Percentiles rank a stretch among this genome's conserved stretches.
Conservation (phyloP, 1,140 invertebrate genomes). For the Drosophila murphyi region DNA sequence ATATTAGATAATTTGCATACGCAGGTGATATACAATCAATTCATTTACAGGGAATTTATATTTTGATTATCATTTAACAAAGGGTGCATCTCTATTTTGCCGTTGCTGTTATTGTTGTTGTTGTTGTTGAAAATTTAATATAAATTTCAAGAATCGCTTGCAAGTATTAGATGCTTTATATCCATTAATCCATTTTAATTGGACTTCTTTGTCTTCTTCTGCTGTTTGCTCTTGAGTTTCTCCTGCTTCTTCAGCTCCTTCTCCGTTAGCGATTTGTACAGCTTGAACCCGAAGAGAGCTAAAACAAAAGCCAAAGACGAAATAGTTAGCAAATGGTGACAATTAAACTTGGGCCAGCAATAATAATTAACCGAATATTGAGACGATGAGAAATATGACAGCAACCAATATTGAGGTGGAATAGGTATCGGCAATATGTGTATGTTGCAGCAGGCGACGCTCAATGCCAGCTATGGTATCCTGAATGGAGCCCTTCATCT, state of each 20-base stretch:
- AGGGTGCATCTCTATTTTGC: slow-evolving; percentile 18
- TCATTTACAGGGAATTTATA: slow-evolving; percentile 58
- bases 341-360: background rate
- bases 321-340: slow-evolving; percentile 20
- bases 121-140: slow-evolving; percentile 41
- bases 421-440: slow-evolving; percentile 67
- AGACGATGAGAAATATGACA: slow-evolving; percentile 69
- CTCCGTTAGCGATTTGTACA: slow-evolving; percentile 91
- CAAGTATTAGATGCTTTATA: slow-evolving; percentile 14
- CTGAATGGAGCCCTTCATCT: slow-evolving; percentile 73
- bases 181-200: slow-evolving; percentile 49
- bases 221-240: slow-evolving; percentile 85
- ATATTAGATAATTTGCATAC: slow-evolving; percentile 50
- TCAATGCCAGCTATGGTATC: slow-evolving; percentile 66
- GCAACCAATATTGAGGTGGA: slow-evolving; percentile 70
- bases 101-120: background rate
- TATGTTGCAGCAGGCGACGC: slow-evolving; percentile 59
- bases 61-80: slow-evolving; percentile 47
- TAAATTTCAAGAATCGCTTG: slow-evolving; percentile 39
- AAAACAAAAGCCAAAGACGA: slow-evolving; percentile 79
- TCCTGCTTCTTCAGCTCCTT: slow-evolving; percentile 90
- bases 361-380: slow-evolving; percentile 65
- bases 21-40: slow-evolving; percentile 40
- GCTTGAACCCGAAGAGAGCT: slow-evolving; percentile 93
- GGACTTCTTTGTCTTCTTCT: slow-evolving; percentile 80